These are phyloP conservation scores for Xanthia icteritia DNA, from an alignment of 2,888 invertebrate genomes.

Conservation along the genomic window DNA sequence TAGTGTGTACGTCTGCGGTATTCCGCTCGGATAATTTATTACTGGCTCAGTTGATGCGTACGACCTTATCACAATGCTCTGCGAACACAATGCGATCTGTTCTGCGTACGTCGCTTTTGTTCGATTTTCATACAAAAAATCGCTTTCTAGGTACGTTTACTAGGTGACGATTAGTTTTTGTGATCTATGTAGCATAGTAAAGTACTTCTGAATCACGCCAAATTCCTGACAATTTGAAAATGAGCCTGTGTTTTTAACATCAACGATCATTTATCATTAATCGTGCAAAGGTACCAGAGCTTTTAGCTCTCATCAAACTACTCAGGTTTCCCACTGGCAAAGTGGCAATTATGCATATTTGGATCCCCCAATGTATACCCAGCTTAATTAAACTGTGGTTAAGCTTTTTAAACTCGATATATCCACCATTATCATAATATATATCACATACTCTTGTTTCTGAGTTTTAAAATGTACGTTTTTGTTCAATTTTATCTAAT, in stretches of 20 bases:
- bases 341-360: neutral
- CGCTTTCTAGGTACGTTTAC: constrained; percentile 40
- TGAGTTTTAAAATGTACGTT: too few species aligned
- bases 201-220: neutral
- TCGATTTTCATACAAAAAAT: constrained; percentile 40
- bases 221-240: neutral
- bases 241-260: neutral
- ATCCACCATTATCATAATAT: neutral
- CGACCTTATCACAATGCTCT: constrained; percentile 60
- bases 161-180: constrained; percentile 33
- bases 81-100: constrained; percentile 55
- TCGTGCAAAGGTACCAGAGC: neutral
- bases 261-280: neutral
- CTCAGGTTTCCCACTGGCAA: neutral
- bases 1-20: constrained; percentile 52
- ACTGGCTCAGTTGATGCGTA: constrained; percentile 56
- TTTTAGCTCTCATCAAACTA: neutral
- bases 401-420: neutral
- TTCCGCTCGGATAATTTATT: constrained; percentile 65
- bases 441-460: neutral
- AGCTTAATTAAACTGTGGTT: neutral
- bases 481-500: neutral
- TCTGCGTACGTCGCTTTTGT: constrained; percentile 53
- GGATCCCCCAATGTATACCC: neutral
- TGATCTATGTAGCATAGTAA: neutral